phyloP scores from a whole-genome alignment of 2,797 vertebrate species.

The Anguilla megastoma region DNA sequence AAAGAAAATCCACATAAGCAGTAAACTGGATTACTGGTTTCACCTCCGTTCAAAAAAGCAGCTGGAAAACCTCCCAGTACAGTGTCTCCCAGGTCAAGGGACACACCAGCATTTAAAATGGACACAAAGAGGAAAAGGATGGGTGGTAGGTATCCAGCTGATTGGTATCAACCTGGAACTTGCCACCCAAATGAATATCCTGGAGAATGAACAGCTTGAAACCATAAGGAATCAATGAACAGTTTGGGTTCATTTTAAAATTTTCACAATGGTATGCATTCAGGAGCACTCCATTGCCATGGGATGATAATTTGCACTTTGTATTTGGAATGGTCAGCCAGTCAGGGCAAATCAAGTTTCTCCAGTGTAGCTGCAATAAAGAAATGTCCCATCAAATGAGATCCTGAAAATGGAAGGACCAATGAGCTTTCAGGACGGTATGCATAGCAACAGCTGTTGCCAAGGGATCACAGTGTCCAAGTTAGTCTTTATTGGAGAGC shows the following conservation, averaged over 20 bases:
- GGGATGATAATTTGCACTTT: neutral
- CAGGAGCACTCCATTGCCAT: neutral
- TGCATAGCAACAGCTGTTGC: constrained; percentile 36
- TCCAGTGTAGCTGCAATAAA: constrained; percentile 23
- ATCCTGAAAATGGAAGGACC: constrained; percentile 22
- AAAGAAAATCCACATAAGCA: constrained; percentile 65
- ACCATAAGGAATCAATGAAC: neutral
- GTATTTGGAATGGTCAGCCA: neutral
- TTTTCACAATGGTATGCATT: neutral
- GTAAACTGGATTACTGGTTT: constrained; percentile 18
- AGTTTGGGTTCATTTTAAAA: neutral
- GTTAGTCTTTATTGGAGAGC: constrained; percentile 27
- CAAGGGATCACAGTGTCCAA: constrained; percentile 17
- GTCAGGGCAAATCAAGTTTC: neutral
- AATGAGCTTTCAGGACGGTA: constrained; percentile 29
- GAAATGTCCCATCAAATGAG: constrained; percentile 9
- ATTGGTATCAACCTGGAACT: neutral
- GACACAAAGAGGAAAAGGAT: neutral
- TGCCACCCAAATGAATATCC: neutral
- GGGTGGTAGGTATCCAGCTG: neutral
- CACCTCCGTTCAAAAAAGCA: neutral
- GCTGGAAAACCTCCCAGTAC: neutral
- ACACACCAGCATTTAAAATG: constrained; percentile 3
- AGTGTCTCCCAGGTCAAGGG: neutral
- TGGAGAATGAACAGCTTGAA: neutral